Evolutionary conservation across 2,797 vertebrate species (phyloP).

Genomic region (Sylvilagus floridanus): DNA sequence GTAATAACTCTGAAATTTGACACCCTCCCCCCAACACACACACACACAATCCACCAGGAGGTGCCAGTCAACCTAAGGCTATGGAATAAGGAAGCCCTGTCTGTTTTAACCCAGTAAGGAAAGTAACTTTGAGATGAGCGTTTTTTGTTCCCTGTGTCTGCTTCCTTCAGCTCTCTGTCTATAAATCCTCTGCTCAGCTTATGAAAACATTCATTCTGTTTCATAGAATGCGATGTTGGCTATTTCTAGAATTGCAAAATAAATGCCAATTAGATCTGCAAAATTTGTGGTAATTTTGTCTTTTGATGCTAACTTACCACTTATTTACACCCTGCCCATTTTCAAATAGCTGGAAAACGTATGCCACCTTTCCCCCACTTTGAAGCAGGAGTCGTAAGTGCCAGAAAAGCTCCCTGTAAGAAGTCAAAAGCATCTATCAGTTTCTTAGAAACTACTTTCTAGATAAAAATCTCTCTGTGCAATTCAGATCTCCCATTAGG

Average conservation of each 20-base stretch:
- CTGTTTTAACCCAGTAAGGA: background rate
- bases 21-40: background rate
- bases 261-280: background rate
- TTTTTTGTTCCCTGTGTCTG: background rate
- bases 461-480: constrained; percentile 21
- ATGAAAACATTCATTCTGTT: background rate
- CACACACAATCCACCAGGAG: background rate
- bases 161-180: background rate
- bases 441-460: constrained; percentile 7
- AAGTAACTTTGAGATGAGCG: background rate
- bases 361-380: background rate
- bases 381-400: background rate
- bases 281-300: background rate
- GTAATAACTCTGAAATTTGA: background rate
- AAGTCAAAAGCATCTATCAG: background rate
- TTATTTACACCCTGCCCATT: background rate
- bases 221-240: no score
- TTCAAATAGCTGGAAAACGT: no score
- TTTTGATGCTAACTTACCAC: background rate
- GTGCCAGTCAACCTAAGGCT: background rate
- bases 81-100: background rate
- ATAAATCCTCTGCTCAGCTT: background rate
- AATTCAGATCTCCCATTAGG: background rate
- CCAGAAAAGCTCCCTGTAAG: background rate
- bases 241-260: background rate